A percentile compares a stretch with the other conserved stretches of the same genome.
Conservation (phyloP, 2,888 invertebrate species). For the Fabriciana adippe region DNA sequence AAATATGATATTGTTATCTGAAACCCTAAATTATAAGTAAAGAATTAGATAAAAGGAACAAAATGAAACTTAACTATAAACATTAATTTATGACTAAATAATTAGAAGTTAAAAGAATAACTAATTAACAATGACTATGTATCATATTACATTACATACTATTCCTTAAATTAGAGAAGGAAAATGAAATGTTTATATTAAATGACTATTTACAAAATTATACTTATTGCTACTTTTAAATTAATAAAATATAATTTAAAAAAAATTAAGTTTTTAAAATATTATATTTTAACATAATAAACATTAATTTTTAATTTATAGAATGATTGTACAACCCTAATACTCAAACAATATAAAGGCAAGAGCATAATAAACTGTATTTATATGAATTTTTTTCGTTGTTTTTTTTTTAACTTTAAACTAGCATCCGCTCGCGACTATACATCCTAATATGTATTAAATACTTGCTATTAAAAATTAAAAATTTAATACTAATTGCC, state of each 20-base stretch:
- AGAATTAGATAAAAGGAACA: too few relatives aligned
- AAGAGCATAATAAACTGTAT: constrained; percentile 23
- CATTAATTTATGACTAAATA: too few relatives aligned
- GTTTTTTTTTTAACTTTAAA: constrained; percentile 18
- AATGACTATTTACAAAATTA: too few relatives aligned
- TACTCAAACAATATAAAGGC: constrained; percentile 27
- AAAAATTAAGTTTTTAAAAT: background rate
- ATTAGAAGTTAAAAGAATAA: too few relatives aligned
- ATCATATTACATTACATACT: too few relatives aligned
- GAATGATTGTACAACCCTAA: constrained; percentile 22
- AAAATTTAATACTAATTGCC: background rate
- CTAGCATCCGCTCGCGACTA: constrained; percentile 12
- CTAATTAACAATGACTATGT: too few relatives aligned
- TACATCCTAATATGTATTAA: constrained; percentile 4
- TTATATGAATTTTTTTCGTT: constrained; percentile 23
- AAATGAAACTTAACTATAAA: too few relatives aligned
- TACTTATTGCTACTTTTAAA: background rate
- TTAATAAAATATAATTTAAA: background rate
- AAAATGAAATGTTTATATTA: too few relatives aligned
- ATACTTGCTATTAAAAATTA: background rate
- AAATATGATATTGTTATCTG: too few relatives aligned
- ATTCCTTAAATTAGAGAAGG: too few relatives aligned
- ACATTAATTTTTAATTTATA: constrained; percentile 2
- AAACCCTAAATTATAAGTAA: too few relatives aligned
- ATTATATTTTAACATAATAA: constrained; percentile 19